These are phyloP conservation scores for Trochalopteron elliotii DNA, from an alignment of 2,113 vertebrate genomes.

Conservation along the genomic window DNA sequence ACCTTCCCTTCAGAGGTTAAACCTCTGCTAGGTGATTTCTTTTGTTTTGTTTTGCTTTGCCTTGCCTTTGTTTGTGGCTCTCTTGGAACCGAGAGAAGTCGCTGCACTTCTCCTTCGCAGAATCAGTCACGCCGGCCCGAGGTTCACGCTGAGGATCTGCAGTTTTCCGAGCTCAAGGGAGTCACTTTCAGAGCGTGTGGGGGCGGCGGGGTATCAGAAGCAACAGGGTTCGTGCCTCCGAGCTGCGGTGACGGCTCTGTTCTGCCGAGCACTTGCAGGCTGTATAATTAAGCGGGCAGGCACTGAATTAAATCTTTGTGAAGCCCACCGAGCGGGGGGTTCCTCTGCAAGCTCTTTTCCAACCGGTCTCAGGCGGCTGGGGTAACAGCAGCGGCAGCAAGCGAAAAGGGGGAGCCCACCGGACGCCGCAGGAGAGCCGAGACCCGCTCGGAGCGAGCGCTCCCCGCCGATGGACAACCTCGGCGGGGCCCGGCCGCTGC, in stretches of 20 bases:
- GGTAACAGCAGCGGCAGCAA: not conserved
- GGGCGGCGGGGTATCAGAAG: not conserved
- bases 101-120: not conserved
- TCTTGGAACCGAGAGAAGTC: conserved; percentile 1
- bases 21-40: not conserved
- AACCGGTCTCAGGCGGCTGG: conserved; percentile 44
- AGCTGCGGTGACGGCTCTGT: not conserved
- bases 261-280: conserved; percentile 29
- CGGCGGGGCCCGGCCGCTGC: not conserved
- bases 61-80: conserved; percentile 1
- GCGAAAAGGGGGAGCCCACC: not conserved
- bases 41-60: not conserved
- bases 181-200: not conserved
- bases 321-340: conserved; percentile 15
- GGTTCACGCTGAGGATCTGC: not conserved
- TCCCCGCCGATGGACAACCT: conserved; percentile 26
- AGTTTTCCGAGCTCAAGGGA: not conserved
- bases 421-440: not conserved
- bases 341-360: not conserved
- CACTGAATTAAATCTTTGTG: conserved; percentile 32
- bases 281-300: conserved; percentile 57
- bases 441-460: not conserved
- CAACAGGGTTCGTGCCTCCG: not conserved
- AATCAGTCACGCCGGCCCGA: not conserved
- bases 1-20: not conserved